Conservation (phyloP, 2,888 invertebrate species). For the Thereva nobilitata region DNA sequence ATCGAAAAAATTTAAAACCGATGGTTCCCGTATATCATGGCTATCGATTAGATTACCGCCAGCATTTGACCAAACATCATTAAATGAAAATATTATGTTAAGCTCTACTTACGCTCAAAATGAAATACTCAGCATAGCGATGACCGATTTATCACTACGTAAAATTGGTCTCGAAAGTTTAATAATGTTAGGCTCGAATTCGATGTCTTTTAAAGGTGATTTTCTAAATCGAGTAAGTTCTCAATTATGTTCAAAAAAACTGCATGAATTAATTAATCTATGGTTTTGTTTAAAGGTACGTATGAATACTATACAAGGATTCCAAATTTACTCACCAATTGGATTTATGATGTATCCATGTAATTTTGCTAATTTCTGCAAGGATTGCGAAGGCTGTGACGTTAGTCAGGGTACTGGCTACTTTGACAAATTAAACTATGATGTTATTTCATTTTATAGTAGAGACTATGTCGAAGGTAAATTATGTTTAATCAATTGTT, state of each 20-base stretch:
- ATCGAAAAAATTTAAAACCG: slow-evolving; percentile 68
- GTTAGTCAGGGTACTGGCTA: slow-evolving; percentile 76
- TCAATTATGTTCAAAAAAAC: slow-evolving; percentile 1
- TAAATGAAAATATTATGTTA: slow-evolving; percentile 49
- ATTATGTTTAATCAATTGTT: slow-evolving; percentile 40
- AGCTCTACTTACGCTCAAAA: slow-evolving; percentile 55
- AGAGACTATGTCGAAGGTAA: slow-evolving; percentile 76
- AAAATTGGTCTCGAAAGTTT: slow-evolving; percentile 76
- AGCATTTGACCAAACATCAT: slow-evolving; percentile 46
- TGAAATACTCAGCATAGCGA: slow-evolving; percentile 59
- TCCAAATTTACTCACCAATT: slow-evolving; percentile 90
- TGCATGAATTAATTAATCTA: slow-evolving; percentile 15
- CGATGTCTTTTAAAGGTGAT: slow-evolving; percentile 75
- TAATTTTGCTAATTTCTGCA: slow-evolving; percentile 64
- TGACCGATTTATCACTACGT: slow-evolving; percentile 70
- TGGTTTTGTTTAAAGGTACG: slow-evolving; percentile 67
- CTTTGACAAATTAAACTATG: slow-evolving; percentile 75
- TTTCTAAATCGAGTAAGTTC: slow-evolving; percentile 81
- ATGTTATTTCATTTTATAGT: slow-evolving; percentile 79
- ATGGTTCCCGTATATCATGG: slow-evolving; percentile 71
- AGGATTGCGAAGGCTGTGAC: slow-evolving; percentile 63
- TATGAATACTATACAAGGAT: slow-evolving; percentile 90
- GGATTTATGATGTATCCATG: slow-evolving; percentile 85
- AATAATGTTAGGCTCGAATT: slow-evolving; percentile 68
- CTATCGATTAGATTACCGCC: slow-evolving; percentile 68